Conservation (phyloP, 2,888 invertebrate species). For the Phymatocera aterrima region DNA sequence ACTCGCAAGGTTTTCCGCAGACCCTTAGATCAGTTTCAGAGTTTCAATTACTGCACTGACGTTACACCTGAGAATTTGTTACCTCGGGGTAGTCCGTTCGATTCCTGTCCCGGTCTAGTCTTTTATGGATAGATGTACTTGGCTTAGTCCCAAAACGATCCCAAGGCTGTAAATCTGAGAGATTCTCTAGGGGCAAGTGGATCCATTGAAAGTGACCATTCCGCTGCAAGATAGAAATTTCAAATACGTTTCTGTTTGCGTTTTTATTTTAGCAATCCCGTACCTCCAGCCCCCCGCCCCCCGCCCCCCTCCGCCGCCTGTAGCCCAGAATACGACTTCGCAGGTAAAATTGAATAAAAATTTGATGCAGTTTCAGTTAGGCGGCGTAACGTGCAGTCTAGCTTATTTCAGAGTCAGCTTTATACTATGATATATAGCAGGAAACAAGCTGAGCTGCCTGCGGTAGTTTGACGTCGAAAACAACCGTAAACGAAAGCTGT, state of each 20-base stretch:
- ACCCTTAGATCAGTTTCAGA: constrained; percentile 12
- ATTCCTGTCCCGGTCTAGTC: constrained; percentile 29
- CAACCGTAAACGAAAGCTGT: constrained; percentile 14
- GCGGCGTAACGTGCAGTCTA: not conserved
- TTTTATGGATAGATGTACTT: constrained; percentile 51
- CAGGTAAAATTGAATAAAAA: constrained; percentile 18
- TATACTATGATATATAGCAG: too few species aligned
- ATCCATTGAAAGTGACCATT: constrained; percentile 34
- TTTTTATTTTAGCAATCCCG: not conserved
- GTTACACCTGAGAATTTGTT: constrained; percentile 39
- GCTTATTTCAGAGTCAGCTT: not conserved
- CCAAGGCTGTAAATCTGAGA: constrained; percentile 52
- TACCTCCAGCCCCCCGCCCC: not conserved
- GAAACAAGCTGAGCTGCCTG: not conserved
- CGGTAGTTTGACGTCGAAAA: not conserved
- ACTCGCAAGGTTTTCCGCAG: not conserved
- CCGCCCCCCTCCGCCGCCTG: too few species aligned
- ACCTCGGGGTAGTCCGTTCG: constrained; percentile 16
- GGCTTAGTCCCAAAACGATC: constrained; percentile 52
- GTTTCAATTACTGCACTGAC: constrained; percentile 40
- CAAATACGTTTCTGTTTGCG: constrained; percentile 7
- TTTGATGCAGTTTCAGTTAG: not conserved
- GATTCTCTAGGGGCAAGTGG: constrained; percentile 47
- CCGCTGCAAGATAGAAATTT: constrained; percentile 12
- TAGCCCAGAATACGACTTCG: not conserved